Conservation (phyloP, 1,140 invertebrate species). For the Schlechtendalia chinensis region DNA sequence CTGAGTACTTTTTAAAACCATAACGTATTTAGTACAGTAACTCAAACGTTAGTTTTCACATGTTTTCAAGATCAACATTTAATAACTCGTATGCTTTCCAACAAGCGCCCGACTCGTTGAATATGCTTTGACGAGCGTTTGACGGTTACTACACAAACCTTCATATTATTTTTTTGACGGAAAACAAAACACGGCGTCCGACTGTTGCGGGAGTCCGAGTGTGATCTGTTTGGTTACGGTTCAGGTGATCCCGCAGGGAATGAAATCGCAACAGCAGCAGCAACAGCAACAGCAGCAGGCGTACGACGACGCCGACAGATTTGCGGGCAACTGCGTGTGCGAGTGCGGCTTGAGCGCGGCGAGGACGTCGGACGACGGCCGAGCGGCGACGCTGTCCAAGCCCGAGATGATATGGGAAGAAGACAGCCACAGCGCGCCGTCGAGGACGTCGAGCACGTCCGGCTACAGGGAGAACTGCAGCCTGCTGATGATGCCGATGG, state of each 20-base stretch:
- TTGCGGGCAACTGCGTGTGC: neutral
- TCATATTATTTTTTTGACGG: too few species aligned
- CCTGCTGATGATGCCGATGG: conserved; percentile 53
- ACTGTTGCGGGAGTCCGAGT: too few species aligned
- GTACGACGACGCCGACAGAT: neutral
- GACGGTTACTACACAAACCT: too few species aligned
- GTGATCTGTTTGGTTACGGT: too few species aligned
- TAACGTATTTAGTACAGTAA: too few species aligned
- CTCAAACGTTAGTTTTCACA: too few species aligned
- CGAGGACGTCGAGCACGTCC: conserved; percentile 71
- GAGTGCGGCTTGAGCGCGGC: neutral
- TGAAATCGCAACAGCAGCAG: neutral
- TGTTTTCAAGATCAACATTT: too few species aligned
- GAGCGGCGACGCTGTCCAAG: conserved; percentile 58
- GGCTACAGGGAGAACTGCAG: conserved; percentile 53
- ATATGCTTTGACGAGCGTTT: too few species aligned
- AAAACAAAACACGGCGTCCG: too few species aligned
- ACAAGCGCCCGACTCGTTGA: too few species aligned
- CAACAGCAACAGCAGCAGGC: neutral
- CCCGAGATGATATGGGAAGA: conserved; percentile 71
- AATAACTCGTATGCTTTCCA: too few species aligned
- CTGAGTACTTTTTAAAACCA: too few species aligned
- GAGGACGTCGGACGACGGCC: neutral
- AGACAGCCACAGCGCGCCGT: conserved; percentile 66
- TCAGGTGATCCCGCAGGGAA: neutral